Conservation (phyloP, 2,888 invertebrate genomes). For the Aspidiotus rigidus region DNA sequence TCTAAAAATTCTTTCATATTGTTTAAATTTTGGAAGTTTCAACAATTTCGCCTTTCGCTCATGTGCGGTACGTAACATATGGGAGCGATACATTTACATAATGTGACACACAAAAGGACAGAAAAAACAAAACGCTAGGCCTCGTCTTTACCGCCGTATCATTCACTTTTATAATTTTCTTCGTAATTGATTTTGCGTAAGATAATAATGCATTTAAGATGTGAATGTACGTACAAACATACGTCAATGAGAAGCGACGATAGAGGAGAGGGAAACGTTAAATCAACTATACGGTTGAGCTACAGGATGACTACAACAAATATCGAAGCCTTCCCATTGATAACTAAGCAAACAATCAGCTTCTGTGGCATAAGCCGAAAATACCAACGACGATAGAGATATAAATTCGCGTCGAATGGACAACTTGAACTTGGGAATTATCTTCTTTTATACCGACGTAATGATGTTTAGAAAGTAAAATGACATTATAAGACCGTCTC, state of each 20-base stretch:
- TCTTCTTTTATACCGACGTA: constrained; percentile 11
- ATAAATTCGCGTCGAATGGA: not conserved
- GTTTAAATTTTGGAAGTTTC: no score
- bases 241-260: not conserved
- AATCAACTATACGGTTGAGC: no score
- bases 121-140: not conserved
- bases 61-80: not conserved
- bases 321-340: not conserved
- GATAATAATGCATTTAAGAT: not conserved
- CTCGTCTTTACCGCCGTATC: not conserved
- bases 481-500: constrained; percentile 22
- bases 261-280: not conserved
- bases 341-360: constrained; percentile 5
- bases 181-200: constrained; percentile 18
- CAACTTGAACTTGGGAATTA: constrained; percentile 27
- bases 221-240: no score
- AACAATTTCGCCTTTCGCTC: not conserved
- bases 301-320: not conserved
- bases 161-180: not conserved
- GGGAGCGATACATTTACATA: not conserved
- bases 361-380: not conserved
- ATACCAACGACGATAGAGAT: no score
- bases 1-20: no score
- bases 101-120: not conserved
- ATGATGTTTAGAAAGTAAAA: constrained; percentile 29